Evolutionary conservation across 2,113 vertebrate species (phyloP), one percentile per base, ranked within the genome.

Genomic region (Ailuropoda melanoleuca): DNA sequence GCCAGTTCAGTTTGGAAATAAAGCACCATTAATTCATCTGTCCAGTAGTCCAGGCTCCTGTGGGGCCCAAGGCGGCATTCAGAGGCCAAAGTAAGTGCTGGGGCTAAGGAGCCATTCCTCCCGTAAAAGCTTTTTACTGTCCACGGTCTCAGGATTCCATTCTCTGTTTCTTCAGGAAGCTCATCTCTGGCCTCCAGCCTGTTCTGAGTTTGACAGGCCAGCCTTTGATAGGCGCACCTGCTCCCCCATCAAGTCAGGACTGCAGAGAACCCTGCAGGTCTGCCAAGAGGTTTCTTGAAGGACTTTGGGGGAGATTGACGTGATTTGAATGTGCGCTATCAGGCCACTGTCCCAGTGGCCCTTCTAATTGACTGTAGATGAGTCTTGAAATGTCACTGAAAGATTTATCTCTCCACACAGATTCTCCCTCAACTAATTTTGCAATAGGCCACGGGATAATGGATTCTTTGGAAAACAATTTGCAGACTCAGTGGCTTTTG

Each of bases 301-400:
- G 55, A 58, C 39, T 88, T 70, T 9, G n/a, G 23, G 34, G 56
- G 43, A 46, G 18, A 26, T 46, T 6, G 0, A 24, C 0, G 0
- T 21, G 21, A 66, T 95, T 58, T 50, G 62, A 89, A 85, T 92
- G 58, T 64, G 75, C 84, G 37, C 74, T 78, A 15, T 56, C 75
- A 9, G 37, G 68, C 66, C 1, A 0, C 46, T 43, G 86, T 88
- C 96, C 94, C 48, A 10, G 24, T 7, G 93, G 19, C 31, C 46
- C 53, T 95, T 97, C 96, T 98, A 98, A 98, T 98, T 98, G 98
- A 95, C 26, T 11, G 26, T 78, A 93, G 91, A 60, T 84, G 2
- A 21, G 91, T 95, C 93, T 98, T 96, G 96, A 98, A 99, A 98
- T 98, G 98, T 98, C 98, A 98, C 53, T 0, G 97, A 39, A 95